Base-by-base conservation (phyloP, 2,888 invertebrate genomes). In the Caenorhabditis plicata region DNA sequence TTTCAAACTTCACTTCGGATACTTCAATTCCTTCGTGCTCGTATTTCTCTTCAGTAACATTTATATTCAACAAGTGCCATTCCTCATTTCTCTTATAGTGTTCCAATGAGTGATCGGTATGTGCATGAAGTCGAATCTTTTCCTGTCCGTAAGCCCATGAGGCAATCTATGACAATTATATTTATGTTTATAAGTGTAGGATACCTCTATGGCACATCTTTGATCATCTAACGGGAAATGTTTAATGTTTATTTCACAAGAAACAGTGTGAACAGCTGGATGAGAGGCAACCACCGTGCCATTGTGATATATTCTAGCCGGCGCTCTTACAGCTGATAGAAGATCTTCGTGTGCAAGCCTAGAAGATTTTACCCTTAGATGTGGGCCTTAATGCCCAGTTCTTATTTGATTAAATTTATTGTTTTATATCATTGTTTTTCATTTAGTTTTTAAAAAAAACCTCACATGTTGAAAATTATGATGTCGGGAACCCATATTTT, bases 401-500 rank as follows among this genome's bases (percentile, higher is more conserved):
- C 38, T 7, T 4, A 4, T 32, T n/a, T 32, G 32, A 32, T n/a
- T n/a, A n/a, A n/a, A n/a, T n/a, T n/a, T n/a, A n/a, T n/a, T n/a
- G n/a, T n/a, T n/a, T n/a, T n/a, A n/a, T n/a, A n/a, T n/a, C n/a
- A n/a, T n/a, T n/a, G n/a, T 9, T 27, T 27, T 27, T 27, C 33
- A 33, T 5, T 33, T 5, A 9, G 33, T 33, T 41, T 49, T 19
- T 22, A 26, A 26, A 40, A 4, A 20, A 8, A 15, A 33, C 73
- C 89, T 87, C 82, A 91, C 91, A 91, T 91, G 84, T 91, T 91
- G 82, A 91, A 91, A 9, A 92, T 86, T 72, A 91, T 89, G 47
- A 90, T 88, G 81, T 91, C 91, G 1, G 91, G 91, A 71, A 88
- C 86, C 91, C 91, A 92, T 26, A 91, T 89, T 61, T 88, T 85